Evolutionary conservation across 2,888 invertebrate genomes (phyloP).

Genomic region (Harpalus rufipes): DNA sequence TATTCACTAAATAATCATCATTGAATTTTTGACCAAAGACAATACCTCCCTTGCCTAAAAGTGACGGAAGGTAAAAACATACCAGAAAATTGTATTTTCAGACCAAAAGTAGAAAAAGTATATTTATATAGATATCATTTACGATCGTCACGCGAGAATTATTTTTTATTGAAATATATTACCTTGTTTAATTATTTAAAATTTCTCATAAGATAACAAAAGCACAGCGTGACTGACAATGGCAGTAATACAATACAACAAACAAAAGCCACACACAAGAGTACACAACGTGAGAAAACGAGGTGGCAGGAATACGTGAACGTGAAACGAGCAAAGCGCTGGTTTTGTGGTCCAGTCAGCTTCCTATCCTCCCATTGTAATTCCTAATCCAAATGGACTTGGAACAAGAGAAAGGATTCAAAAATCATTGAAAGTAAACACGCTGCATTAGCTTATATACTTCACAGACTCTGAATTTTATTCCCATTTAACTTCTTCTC

Average conservation of each 20-base stretch:
- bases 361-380: neutral
- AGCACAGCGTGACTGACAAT: neutral
- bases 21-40: no score
- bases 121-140: no score
- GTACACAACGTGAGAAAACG: neutral
- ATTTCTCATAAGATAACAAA: neutral
- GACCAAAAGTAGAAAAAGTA: no score
- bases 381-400: constrained; percentile 5
- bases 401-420: constrained; percentile 1
- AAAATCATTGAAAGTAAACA: neutral
- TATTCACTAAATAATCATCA: no score
- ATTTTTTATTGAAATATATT: neutral
- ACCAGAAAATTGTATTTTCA: no score
- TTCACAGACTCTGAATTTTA: no score
- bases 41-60: no score
- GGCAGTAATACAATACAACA: neutral
- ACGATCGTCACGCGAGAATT: no score
- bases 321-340: neutral
- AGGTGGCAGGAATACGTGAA: neutral
- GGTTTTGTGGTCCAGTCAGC: neutral
- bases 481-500: no score
- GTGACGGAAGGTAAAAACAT: no score
- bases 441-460: neutral
- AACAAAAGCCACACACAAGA: neutral
- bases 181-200: neutral